Evolutionary conservation across 2,797 vertebrate species (phyloP).

Genomic region (Pogoniulus pusillus): DNA sequence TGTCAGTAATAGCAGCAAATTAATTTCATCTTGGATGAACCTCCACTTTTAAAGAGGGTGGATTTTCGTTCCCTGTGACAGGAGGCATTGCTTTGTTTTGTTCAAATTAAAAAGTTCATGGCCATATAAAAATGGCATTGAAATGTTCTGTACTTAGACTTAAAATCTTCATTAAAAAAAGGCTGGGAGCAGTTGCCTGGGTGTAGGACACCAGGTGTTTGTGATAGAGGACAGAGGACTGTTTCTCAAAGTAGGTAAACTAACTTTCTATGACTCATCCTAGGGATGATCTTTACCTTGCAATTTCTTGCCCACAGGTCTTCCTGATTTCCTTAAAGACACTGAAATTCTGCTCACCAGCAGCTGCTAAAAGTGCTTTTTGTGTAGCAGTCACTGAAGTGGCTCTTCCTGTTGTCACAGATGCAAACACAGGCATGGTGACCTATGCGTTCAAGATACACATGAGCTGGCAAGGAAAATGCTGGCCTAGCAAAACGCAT

Average conservation of each 20-base stretch:
- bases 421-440: neutral
- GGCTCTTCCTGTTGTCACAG: neutral
- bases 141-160: neutral
- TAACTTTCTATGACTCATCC: neutral
- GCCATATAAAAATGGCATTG: neutral
- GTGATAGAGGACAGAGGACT: neutral
- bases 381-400: neutral
- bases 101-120: neutral
- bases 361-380: neutral
- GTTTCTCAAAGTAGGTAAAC: neutral
- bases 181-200: neutral
- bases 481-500: neutral
- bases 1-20: neutral
- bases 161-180: neutral
- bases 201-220: neutral
- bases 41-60: neutral
- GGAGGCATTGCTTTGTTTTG: neutral
- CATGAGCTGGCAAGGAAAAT: neutral
- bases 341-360: neutral
- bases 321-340: neutral
- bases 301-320: neutral
- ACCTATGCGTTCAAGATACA: neutral
- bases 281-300: neutral
- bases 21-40: neutral
- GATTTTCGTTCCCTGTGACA: neutral